phyloP scores from a whole-genome alignment of 2,797 vertebrate species.

The Pseudotriccus pelzelni region DNA sequence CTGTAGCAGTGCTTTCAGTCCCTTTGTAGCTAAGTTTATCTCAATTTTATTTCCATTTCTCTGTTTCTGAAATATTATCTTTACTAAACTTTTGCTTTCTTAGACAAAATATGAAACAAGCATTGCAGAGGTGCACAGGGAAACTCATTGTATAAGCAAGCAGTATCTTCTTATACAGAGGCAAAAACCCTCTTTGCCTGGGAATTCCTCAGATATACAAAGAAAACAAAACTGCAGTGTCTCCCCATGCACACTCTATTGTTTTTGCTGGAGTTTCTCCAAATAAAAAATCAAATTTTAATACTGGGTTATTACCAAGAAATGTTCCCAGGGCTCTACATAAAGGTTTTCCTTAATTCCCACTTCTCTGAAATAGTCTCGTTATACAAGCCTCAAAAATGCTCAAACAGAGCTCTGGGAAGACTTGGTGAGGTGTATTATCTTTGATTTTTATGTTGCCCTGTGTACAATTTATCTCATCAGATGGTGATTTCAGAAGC shows the following conservation, averaged over 20 bases:
- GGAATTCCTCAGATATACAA: neutral
- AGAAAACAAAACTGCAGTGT: neutral
- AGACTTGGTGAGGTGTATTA: neutral
- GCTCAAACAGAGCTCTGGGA: neutral
- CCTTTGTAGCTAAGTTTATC: neutral
- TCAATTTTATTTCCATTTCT: neutral
- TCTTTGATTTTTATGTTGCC: neutral
- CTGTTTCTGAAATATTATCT: constrained; percentile 10
- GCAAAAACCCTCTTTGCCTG: neutral
- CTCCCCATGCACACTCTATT: neutral
- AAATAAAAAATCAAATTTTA: neutral
- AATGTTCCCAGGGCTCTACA: neutral
- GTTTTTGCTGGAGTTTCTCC: neutral
- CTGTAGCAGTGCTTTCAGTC: neutral
- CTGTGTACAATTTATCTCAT: neutral
- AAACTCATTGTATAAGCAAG: neutral
- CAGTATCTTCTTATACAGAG: neutral
- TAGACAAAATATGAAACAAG: neutral
- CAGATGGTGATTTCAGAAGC: neutral
- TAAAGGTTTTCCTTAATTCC: neutral
- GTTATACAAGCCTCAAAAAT: neutral
- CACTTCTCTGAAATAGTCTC: neutral
- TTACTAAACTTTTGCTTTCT: neutral
- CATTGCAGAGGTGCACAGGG: neutral
- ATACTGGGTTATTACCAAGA: neutral